Evolutionary conservation across 2,888 invertebrate genomes (phyloP), one percentile per base, ranked within the genome.

Genomic region (Aplocera efformata): DNA sequence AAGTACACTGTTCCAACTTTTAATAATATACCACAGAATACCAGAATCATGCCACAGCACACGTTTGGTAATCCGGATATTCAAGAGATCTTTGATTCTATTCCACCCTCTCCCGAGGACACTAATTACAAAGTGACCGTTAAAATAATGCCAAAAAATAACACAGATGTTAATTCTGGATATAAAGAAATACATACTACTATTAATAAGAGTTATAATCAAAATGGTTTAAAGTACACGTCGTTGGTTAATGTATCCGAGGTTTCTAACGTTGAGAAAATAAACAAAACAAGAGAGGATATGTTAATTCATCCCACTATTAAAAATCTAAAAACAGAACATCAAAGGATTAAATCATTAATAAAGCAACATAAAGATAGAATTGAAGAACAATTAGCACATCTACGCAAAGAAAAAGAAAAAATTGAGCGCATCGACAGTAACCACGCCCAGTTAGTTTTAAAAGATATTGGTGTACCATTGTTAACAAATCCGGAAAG

Each of bases 181-280:
- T 83, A 76, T 26, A 85, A 83, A 63, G 83, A 84, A 73, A 53
- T 81, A 22, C 80, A 79, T 28, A 80, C 84, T 1, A 76, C 71
- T 44, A 82, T 85, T 1, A 84, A 85, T 40, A 84, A 84, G 53
- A 81, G 73, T 27, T 81, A 66, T 32, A 77, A 80, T 33, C 77
- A 71, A 53, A 69, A 81, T 42, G 86, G 85, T 1, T 20, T 81
- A 0, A 31, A 67, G 0, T 81, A 74, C 51, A 73, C 73, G 7
- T 79, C 83, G 0, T 50, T 78, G 28, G 69, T 84, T 0, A 86
- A 85, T 34, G 72, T 85, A 1, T 79, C 84, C 3, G 76, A 83
- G 59, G 70, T 86, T 54, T 79, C 84, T 0, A 80, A 81, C 62
- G 47, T 82, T 5, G 71, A 74, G 38, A 67, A 72, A 25, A 9